Evolutionary conservation across 2,113 vertebrate genomes (phyloP).

Genomic region (Laterallus jamaicensis): DNA sequence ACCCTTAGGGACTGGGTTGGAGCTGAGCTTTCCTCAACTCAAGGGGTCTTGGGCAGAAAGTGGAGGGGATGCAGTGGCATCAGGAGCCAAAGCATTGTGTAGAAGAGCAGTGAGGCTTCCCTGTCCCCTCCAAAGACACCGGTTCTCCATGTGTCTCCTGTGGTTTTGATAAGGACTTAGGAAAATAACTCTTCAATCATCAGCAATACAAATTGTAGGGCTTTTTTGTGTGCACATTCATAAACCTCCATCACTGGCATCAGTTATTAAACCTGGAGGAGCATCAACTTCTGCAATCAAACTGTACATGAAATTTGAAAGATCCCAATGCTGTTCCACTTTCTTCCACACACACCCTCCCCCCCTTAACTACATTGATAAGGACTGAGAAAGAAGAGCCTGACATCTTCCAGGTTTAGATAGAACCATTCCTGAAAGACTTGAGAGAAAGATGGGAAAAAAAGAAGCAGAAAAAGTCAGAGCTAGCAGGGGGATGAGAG

Average conservation of each 20-base stretch:
- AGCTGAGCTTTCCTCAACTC: neutral
- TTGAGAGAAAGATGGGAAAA: neutral
- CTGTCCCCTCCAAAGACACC: neutral
- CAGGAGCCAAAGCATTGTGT: neutral
- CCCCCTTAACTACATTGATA: neutral
- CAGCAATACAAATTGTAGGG: neutral
- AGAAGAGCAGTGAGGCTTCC: fast-evolving
- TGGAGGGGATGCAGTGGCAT: neutral
- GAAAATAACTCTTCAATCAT: neutral
- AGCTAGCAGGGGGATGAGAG: neutral
- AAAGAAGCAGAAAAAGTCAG: neutral
- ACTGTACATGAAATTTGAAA: neutral
- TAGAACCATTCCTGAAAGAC: neutral
- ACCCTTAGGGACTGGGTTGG: fast-evolving
- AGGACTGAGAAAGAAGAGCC: neutral
- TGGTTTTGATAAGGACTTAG: neutral
- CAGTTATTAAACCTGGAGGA: neutral
- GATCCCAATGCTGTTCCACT: neutral
- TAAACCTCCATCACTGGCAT: neutral
- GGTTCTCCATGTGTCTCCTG: neutral
- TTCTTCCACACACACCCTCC: neutral
- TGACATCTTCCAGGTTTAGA: neutral
- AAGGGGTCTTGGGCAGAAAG: neutral
- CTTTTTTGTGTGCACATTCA: fast-evolving
- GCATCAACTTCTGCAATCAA: neutral